Conservation (phyloP, 35 echinoderm and acorn worm species). For the Apostichopus parvimensis region DNA sequence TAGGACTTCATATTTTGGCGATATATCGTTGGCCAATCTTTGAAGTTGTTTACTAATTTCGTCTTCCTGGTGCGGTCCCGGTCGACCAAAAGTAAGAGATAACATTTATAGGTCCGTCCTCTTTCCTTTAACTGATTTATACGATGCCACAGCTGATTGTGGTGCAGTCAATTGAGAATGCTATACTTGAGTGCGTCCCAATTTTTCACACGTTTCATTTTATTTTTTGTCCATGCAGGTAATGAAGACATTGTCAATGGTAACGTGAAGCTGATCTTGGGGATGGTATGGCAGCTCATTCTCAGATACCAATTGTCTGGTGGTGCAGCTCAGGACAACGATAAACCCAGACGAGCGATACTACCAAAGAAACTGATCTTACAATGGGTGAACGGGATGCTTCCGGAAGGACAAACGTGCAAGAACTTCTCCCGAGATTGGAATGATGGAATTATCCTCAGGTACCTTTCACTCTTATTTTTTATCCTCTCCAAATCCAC, state of each 20-base stretch:
- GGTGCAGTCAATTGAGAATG: neutral
- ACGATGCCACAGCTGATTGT: too few species aligned
- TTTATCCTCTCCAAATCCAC: too few species aligned
- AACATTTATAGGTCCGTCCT: too few species aligned
- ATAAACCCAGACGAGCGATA: constrained; percentile 34
- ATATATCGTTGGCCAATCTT: too few species aligned
- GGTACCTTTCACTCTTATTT: constrained; percentile 35
- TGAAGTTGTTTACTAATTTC: too few species aligned
- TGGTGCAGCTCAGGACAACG: neutral
- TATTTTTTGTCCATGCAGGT: constrained; percentile 51
- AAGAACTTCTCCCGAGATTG: constrained; percentile 92
- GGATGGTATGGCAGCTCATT: constrained; percentile 82
- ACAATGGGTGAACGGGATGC: constrained; percentile 82
- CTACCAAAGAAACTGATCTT: constrained; percentile 96
- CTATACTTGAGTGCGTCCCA: neutral
- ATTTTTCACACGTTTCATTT: neutral
- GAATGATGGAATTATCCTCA: constrained; percentile 90
- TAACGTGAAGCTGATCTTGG: constrained; percentile 89
- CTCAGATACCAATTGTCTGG: constrained; percentile 81
- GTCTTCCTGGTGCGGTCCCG: too few species aligned
- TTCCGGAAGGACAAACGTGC: constrained; percentile 56
- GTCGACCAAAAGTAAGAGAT: too few species aligned
- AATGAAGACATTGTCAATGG: constrained; percentile 86
- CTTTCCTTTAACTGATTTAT: too few species aligned
- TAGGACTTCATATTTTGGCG: too few species aligned